Evolutionary conservation across 2,797 vertebrate species (phyloP), one percentile per base, ranked within the genome.

Genomic region (Onychomys leucogaster): DNA sequence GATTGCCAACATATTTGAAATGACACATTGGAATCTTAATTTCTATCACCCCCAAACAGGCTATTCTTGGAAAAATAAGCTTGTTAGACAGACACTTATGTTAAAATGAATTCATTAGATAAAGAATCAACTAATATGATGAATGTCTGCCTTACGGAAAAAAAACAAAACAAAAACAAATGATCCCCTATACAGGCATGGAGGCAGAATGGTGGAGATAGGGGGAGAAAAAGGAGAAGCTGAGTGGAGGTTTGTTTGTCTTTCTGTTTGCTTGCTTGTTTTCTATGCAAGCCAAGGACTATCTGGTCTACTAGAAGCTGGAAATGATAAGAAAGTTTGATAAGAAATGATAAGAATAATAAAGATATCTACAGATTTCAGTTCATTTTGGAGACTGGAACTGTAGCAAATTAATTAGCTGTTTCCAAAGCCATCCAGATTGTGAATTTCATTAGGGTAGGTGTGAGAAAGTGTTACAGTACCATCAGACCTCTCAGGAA

Each of bases 401-500:
- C 2, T 73, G 5, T 37, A 17, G 69, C 16, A 78, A 6, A 78
- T 73, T 76, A 69, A 29, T 46, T 32, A 55, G 46, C 2, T 55
- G 0, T 90, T 25, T 49, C 34, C 10, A n/a, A 55, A 80, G 2
- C 0, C 16, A 9, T 17, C 0, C 0, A 12, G n/a, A 41, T 43
- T 41, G 2, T 43, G 29, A 7, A 5, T 32, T 73, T 83, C 25
- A 5, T 80, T 27, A 88, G 2, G 0, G 29, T 59, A 76, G 21
- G 11, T 29, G 1, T 59, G 43, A 17, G 4, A 75, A 63, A 13
- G 1, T 41, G 10, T 76, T 2, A 61, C 13, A 7, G 3, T 49
- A n/a, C 27, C 19, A 81, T 49, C 37, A 41, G 41, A 61, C 61
- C 49, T 93, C 41, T 90, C 57, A 65, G 23, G 34, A 41, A 49